These are phyloP conservation scores for Intellagama lesueurii DNA, from an alignment of 2,797 vertebrate species.

Conservation along the genomic window DNA sequence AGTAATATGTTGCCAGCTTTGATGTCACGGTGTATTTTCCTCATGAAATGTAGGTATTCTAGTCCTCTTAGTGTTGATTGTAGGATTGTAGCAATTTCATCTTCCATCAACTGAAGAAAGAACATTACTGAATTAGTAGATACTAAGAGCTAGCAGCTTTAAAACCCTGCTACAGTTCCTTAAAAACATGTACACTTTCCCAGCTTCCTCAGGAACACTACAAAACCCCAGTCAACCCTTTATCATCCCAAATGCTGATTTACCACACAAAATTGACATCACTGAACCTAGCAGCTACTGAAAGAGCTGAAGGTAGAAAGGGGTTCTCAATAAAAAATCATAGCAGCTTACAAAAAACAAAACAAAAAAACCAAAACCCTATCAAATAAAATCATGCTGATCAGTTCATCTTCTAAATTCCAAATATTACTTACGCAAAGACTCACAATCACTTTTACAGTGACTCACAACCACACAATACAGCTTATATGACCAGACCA, in stretches of 20 bases:
- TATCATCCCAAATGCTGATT: neutral
- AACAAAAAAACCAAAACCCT: neutral
- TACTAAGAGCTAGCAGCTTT: neutral
- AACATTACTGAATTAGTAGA: constrained; percentile 28
- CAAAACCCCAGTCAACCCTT: neutral
- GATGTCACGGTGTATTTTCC: constrained; percentile 97
- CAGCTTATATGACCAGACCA: neutral
- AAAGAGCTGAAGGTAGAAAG: neutral
- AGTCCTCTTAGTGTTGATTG: constrained; percentile 92
- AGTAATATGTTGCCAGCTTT: constrained; percentile 97
- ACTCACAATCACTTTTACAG: neutral
- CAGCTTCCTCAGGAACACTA: neutral
- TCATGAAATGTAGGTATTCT: constrained; percentile 98
- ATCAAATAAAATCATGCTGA: neutral
- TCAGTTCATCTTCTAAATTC: neutral
- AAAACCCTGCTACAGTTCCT: neutral
- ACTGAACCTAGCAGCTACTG: neutral
- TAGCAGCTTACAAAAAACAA: neutral
- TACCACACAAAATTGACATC: neutral
- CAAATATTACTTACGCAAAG: neutral
- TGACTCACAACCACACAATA: neutral
- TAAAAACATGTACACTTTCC: constrained; percentile 19
- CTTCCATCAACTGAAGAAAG: constrained; percentile 87
- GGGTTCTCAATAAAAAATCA: neutral
- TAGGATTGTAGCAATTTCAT: constrained; percentile 91